These are phyloP conservation scores for Cataglyphis cursor DNA, from an alignment of 2,888 invertebrate genomes.

Conservation along the genomic window DNA sequence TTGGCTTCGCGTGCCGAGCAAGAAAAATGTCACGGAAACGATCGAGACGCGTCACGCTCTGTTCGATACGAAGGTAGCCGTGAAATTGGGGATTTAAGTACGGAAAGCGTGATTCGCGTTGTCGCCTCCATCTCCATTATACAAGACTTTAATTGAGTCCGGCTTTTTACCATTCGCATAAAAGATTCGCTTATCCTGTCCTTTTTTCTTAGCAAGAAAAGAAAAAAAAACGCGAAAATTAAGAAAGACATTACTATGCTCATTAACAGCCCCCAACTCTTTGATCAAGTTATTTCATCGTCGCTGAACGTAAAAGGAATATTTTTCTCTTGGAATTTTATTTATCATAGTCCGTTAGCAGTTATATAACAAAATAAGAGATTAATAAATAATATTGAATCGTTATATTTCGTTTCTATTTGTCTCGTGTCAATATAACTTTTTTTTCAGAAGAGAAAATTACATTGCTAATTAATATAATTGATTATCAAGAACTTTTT, in stretches of 20 bases:
- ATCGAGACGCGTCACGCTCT: conserved; percentile 65
- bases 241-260: conserved; percentile 49
- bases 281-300: conserved; percentile 18
- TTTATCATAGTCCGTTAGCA: not conserved
- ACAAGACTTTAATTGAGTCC: conserved; percentile 69
- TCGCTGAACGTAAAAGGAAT: not conserved
- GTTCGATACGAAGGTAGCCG: conserved; percentile 68
- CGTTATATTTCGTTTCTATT: not conserved
- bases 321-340: not conserved
- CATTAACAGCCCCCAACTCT: conserved; percentile 29
- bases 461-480: conserved; percentile 5
- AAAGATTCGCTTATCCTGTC: conserved; percentile 34
- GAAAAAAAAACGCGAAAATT: conserved; percentile 41
- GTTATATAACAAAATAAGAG: conserved; percentile 10
- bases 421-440: not conserved
- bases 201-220: conserved; percentile 31
- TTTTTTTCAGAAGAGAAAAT: not conserved
- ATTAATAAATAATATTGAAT: not conserved
- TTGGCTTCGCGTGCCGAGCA: conserved; percentile 59
- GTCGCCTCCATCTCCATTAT: conserved; percentile 40
- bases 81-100: conserved; percentile 74
- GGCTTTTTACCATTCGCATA: conserved; percentile 48
- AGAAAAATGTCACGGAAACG: conserved; percentile 71
- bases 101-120: conserved; percentile 58
- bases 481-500: not conserved